Base-by-base conservation (phyloP, 2,888 invertebrate genomes). In the Pseudeuparius sepicola region DNA sequence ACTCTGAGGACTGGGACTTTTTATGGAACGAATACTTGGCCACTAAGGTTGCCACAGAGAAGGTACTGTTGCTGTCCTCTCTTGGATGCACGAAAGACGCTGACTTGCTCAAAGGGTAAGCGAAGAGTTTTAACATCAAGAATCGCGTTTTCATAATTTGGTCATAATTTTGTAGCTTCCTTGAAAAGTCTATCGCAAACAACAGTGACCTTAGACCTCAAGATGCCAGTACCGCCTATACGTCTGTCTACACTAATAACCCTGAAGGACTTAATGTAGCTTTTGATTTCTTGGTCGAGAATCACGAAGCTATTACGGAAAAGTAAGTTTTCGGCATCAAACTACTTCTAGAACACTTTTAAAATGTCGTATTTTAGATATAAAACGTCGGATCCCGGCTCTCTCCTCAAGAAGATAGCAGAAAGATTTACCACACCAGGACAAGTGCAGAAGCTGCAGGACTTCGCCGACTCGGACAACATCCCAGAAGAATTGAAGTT, bases 31-130 rank as follows among this genome's bases (percentile, higher is more conserved):
- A 64, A 0, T 84, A 75, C 58, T 49, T 58, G 30, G 53, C 45
- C 0, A 40, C 42, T 2, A 70, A 73, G 16, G 68, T 79, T 1
- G 78, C 80, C 25, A 71, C 77, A 1, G 87, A 87, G 57, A 73
- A 79, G 56, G 69, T 72, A 3, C 57, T 70, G 5, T 65, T 88
- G 2, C 65, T 87, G 14, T 61, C 59, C 33, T 70, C 74, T 2
- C 61, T 90, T 35, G 80, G 80, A 1, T 86, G 87, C 51, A 73
- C 78, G 1, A 64, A 61, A 36, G 54, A 75, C 34, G 47, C 57
- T 1, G 55, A 55, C 18, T 62, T 78, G 13, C 63, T 86, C 3
- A 55, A 61, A 12, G 57, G 64, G 75, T 78, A 58, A 40, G 73
- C 78, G 1, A 64, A n/a, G n/a, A n/a, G n/a, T n/a, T n/a, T n/a